phyloP scores from a whole-genome alignment of 2,797 vertebrate species.

The Artibeus lituratus region DNA sequence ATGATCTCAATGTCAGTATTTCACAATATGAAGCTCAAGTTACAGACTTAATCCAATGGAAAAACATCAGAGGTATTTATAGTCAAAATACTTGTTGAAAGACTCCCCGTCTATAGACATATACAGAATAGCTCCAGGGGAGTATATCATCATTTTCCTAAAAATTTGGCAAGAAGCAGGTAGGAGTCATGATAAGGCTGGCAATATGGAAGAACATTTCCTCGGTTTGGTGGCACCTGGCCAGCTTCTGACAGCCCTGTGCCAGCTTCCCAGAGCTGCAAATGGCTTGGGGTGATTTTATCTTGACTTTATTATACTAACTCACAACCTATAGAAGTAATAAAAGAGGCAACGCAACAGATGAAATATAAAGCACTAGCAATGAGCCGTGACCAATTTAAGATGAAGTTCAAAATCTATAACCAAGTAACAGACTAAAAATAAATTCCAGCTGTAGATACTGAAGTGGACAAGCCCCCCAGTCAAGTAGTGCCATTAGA shows the following conservation, averaged over 20 bases:
- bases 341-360: neutral
- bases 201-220: conserved; percentile 64
- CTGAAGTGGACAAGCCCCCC: neutral
- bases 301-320: conserved; percentile 59
- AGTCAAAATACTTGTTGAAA: conserved; percentile 52
- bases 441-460: neutral
- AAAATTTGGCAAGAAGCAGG: conserved; percentile 45
- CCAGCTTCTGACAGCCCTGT: conserved; percentile 64
- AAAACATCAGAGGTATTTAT: conserved; percentile 16
- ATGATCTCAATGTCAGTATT: conserved; percentile 29
- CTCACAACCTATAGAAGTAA: conserved; percentile 36
- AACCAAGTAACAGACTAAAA: neutral
- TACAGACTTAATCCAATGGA: conserved; percentile 43
- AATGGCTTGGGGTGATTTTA: conserved; percentile 19
- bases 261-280: conserved; percentile 71
- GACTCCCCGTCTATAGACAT: conserved; percentile 43
- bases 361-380: neutral
- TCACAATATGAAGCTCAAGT: conserved; percentile 51
- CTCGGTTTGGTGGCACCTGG: conserved; percentile 52
- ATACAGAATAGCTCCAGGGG: conserved; percentile 9
- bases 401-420: neutral
- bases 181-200: conserved; percentile 58
- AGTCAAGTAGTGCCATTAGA: neutral
- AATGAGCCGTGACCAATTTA: neutral
- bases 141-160: conserved; percentile 47